A percentile compares a stretch with the other conserved stretches of the same genome.
Evolutionary conservation across 2,797 vertebrate species (phyloP).

Genomic region (Sebastes itinus): DNA sequence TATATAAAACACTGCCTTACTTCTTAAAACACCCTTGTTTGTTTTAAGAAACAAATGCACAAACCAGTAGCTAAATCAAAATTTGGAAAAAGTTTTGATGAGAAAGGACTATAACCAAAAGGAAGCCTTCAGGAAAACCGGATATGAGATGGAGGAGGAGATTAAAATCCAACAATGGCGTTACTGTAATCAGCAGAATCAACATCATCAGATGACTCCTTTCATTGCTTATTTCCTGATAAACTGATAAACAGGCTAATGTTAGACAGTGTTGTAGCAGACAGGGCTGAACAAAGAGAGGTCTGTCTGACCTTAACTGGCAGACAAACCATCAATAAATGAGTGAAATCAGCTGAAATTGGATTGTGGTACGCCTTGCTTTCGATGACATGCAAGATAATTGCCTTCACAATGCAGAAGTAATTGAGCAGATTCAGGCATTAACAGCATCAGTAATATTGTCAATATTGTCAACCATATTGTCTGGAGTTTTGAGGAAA

Average conservation of each 20-base stretch:
- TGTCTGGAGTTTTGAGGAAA: constrained; percentile 35
- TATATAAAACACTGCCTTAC: not conserved
- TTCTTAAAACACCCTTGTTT: not conserved
- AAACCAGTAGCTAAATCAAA: not conserved
- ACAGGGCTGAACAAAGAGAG: constrained; percentile 16
- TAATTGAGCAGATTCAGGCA: constrained; percentile 47
- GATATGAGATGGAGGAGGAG: not conserved
- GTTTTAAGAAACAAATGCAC: not conserved
- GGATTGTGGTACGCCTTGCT: constrained; percentile 9
- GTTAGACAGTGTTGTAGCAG: constrained; percentile 9
- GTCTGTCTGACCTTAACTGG: constrained; percentile 44
- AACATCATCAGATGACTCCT: constrained; percentile 25
- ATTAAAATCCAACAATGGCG: constrained; percentile 2
- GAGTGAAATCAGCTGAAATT: constrained; percentile 34
- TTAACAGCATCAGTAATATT: constrained; percentile 38
- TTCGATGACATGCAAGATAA: constrained; percentile 37
- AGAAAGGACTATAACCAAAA: not conserved
- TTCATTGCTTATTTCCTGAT: constrained; percentile 7
- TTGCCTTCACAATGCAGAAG: constrained; percentile 26
- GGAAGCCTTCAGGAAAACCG: not conserved
- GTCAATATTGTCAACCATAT: constrained; percentile 25
- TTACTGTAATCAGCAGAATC: constrained; percentile 20
- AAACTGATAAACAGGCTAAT: constrained; percentile 17
- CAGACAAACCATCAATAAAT: constrained; percentile 30
- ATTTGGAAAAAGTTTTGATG: not conserved